Conservation (phyloP, 2,113 vertebrate species). For the Syngnathus scovelli region DNA sequence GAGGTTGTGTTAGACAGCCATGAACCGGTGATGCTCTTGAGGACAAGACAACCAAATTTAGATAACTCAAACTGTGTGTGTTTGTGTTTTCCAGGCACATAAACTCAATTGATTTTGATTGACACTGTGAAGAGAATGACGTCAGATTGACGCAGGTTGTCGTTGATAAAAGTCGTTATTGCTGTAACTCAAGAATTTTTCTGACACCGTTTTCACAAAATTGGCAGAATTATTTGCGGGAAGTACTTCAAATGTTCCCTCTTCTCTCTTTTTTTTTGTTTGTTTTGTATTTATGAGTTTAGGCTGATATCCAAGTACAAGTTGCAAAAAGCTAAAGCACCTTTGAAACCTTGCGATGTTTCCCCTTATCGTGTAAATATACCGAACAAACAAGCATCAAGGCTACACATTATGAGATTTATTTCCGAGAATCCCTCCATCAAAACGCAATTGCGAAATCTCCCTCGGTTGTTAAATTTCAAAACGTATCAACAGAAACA, state of each 20-base stretch:
- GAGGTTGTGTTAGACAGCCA: conserved; percentile 41
- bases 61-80: conserved; percentile 23
- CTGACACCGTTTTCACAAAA: neutral
- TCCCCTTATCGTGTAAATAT: neutral
- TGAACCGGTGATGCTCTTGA: conserved; percentile 55
- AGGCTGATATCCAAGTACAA: conserved; percentile 16
- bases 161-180: neutral
- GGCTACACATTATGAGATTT: neutral
- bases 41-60: conserved; percentile 50
- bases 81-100: neutral
- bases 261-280: neutral
- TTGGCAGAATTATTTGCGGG: neutral
- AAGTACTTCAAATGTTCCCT: neutral
- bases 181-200: neutral
- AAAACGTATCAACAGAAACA: neutral
- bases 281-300: conserved; percentile 12
- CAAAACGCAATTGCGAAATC: neutral
- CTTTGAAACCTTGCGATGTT: conserved; percentile 17
- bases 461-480: neutral
- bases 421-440: neutral
- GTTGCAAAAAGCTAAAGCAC: conserved; percentile 1
- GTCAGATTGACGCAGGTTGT: neutral
- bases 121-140: neutral
- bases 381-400: neutral
- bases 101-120: neutral